Evolutionary conservation across 2,888 invertebrate species (phyloP), one percentile per base, ranked within the genome.

Genomic region (Mesochorus sp.): DNA sequence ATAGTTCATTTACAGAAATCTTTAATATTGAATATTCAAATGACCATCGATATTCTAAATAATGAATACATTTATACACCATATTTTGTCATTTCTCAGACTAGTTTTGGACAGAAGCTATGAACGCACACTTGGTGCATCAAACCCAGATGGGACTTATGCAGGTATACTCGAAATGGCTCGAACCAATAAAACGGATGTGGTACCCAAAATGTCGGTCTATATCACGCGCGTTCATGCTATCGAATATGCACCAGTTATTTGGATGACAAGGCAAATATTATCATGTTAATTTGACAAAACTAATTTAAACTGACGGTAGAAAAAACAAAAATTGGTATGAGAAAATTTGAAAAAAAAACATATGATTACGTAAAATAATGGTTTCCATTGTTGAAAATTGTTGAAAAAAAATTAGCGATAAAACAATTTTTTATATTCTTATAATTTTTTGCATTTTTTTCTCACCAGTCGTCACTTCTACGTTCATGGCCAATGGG

Each of bases 211-310:
- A 57, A 44, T 81, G 17, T 44, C 73, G 24, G 64, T 76, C 19
- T 78, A 34, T 12, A 0, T 6, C 0, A 3, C 5, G 5, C 70
- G 82, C 39, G 2, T 59, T 1, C 0, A 0, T 0, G 79, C 68
- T n/a, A 21, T 42, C 1, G 76, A 79, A 8, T 82, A 81, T 19
- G 62, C 81, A 6, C 12, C 42, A 0, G 70, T 81, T n/a, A 47
- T 86, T 4, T 83, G 81, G 83, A 79, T 51, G 44, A 73, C 70
- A 34, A 66, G 49, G 85, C 75, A 42, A 64, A 37, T 66, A 47
- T 47, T 14, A 12, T 37, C 3, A 28, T 17, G 34, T 3, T 39
- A 3, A 14, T 42, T 26, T n/a, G n/a, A n/a, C n/a, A n/a, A n/a
- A n/a, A n/a, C n/a, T n/a, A n/a, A n/a, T n/a, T n/a, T n/a, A n/a